Conservation (phyloP, 1,140 invertebrate species). For the Drosophila hydei region DNA sequence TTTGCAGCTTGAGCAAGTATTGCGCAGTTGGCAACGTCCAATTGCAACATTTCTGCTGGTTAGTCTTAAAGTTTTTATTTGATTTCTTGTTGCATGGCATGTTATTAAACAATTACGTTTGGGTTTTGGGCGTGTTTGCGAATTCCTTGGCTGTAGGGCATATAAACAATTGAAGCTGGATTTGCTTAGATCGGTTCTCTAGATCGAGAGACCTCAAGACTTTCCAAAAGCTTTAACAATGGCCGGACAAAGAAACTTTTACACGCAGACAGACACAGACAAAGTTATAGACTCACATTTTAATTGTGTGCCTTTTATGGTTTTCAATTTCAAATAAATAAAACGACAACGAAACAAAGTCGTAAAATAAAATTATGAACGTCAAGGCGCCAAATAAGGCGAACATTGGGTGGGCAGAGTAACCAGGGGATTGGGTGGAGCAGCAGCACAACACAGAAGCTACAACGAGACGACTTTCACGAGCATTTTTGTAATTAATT, state of each 20-base stretch:
- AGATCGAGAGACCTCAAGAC: constrained; percentile 54
- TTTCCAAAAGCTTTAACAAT: constrained; percentile 47
- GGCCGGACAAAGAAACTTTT: constrained; percentile 60
- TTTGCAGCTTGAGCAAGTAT: no score
- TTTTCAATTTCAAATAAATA: constrained; percentile 80
- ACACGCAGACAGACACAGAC: constrained; percentile 34
- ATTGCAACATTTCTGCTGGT: not conserved
- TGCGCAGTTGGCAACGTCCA: no score
- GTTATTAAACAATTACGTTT: constrained; percentile 74
- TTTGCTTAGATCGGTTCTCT: constrained; percentile 28
- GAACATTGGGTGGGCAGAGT: constrained; percentile 13
- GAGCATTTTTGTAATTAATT: constrained; percentile 73
- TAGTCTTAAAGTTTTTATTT: constrained; percentile 3
- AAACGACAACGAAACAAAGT: constrained; percentile 74
- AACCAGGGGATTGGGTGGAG: constrained; percentile 22
- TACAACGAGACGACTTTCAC: constrained; percentile 75
- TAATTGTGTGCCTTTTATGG: constrained; percentile 80
- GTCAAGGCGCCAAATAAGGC: constrained; percentile 77
- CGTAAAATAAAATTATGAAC: constrained; percentile 80
- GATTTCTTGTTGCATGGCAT: constrained; percentile 31
- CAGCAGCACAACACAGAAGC: constrained; percentile 53
- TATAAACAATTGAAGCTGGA: constrained; percentile 11
- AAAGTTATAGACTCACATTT: constrained; percentile 48
- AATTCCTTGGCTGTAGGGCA: constrained; percentile 42
- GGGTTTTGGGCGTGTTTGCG: constrained; percentile 56